These are phyloP conservation scores for Danaus plexippus DNA, from an alignment of 1,140 invertebrate genomes.

Conservation along the genomic window DNA sequence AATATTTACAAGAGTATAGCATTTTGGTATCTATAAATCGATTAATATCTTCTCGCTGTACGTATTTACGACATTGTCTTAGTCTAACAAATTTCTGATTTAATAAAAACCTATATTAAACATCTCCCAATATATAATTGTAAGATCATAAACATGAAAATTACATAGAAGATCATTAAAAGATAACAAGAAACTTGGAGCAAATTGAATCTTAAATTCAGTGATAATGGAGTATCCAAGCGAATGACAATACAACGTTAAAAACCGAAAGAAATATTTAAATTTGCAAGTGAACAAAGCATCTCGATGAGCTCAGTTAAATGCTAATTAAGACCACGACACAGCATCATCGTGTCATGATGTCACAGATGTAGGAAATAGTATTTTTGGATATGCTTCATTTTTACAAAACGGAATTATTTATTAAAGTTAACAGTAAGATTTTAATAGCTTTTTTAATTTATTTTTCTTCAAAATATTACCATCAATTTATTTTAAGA, in stretches of 20 bases:
- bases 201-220: no score
- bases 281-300: slow-evolving; percentile 34
- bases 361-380: neutral
- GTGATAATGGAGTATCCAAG: slow-evolving; percentile 23
- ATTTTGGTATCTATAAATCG: slow-evolving; percentile 26
- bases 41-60: slow-evolving; percentile 18
- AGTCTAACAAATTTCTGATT: slow-evolving; percentile 4
- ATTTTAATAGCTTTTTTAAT: no score
- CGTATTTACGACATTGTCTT: slow-evolving; percentile 8
- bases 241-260: slow-evolving; percentile 4
- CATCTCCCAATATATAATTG: no score
- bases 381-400: no score
- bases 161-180: neutral
- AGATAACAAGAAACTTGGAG: neutral
- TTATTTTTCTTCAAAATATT: no score
- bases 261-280: slow-evolving; percentile 22
- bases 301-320: slow-evolving; percentile 39
- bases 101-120: slow-evolving; percentile 1
- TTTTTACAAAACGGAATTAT: slow-evolving; percentile 11
- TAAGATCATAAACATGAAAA: neutral
- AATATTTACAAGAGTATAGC: slow-evolving; percentile 56
- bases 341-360: slow-evolving; percentile 38
- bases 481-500: no score
- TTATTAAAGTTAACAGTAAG: no score
- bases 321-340: slow-evolving; percentile 60